Evolutionary conservation across 1,140 invertebrate genomes (phyloP).

Genomic region (Drosophila bocqueti): DNA sequence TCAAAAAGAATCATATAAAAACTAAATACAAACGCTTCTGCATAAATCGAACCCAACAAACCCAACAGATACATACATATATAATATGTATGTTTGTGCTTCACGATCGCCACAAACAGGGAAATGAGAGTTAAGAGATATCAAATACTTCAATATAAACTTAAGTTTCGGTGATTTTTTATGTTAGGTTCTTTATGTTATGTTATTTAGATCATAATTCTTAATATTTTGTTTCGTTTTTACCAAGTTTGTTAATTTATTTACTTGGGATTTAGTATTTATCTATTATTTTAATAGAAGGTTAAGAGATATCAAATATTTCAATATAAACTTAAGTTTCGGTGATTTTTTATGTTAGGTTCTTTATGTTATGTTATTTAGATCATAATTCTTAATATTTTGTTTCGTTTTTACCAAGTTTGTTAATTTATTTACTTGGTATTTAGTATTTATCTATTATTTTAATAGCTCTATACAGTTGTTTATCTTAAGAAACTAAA

Average conservation of each 20-base stretch:
- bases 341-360: no score
- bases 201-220: not conserved
- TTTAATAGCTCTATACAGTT: no score
- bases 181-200: not conserved
- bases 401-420: no score
- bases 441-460: no score
- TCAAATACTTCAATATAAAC: not conserved
- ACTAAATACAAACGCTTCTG: slow-evolving; percentile 27
- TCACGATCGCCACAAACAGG: slow-evolving; percentile 1
- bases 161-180: not conserved
- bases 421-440: no score
- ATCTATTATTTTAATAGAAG: no score
- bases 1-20: not conserved
- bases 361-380: no score
- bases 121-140: not conserved
- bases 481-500: no score
- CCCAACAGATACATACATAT: not conserved
- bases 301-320: no score
- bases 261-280: not conserved
- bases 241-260: not conserved
- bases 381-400: no score
- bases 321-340: no score
- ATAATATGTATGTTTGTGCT: not conserved
- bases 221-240: not conserved
- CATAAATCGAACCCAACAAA: slow-evolving; percentile 12